A percentile compares a stretch with the other conserved stretches of the same genome.
Evolutionary conservation across 2,113 vertebrate species (phyloP).

Genomic region (Glaucomys volans): DNA sequence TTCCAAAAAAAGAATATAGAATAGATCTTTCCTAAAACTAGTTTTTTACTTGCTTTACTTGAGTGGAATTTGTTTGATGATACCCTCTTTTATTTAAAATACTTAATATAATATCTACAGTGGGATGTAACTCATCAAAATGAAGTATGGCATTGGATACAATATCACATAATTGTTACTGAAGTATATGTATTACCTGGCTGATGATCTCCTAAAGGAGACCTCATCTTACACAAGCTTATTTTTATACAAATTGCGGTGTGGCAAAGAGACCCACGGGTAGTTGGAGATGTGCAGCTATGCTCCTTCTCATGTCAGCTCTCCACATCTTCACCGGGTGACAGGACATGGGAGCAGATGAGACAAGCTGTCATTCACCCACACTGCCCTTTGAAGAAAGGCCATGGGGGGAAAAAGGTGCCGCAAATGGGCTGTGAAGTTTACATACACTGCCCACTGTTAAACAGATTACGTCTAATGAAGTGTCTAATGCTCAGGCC

Average conservation of each 20-base stretch:
- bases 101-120: not conserved
- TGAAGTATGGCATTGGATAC: not conserved
- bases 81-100: not conserved
- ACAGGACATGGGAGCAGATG: constrained; percentile 93
- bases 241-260: constrained; percentile 80
- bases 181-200: constrained; percentile 72
- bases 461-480: constrained; percentile 99
- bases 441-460: constrained; percentile 99
- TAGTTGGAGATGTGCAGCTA: constrained; percentile 89
- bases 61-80: not conserved
- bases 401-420: constrained; percentile 94
- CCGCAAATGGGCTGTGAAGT: constrained; percentile 99
- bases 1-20: not conserved
- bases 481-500: constrained; percentile 99
- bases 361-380: constrained; percentile 97
- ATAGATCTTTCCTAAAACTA: not conserved
- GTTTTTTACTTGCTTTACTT: not conserved
- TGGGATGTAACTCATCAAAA: not conserved
- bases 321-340: constrained; percentile 88
- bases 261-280: constrained; percentile 83
- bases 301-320: constrained; percentile 89
- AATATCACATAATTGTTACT: constrained; percentile 66
- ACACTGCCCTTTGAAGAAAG: constrained; percentile 96
- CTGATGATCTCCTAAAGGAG: constrained; percentile 68
- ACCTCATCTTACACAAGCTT: constrained; percentile 69